These are phyloP conservation scores for Forbesichthys agassizii DNA, from an alignment of 2,113 vertebrate genomes.

Conservation along the genomic window DNA sequence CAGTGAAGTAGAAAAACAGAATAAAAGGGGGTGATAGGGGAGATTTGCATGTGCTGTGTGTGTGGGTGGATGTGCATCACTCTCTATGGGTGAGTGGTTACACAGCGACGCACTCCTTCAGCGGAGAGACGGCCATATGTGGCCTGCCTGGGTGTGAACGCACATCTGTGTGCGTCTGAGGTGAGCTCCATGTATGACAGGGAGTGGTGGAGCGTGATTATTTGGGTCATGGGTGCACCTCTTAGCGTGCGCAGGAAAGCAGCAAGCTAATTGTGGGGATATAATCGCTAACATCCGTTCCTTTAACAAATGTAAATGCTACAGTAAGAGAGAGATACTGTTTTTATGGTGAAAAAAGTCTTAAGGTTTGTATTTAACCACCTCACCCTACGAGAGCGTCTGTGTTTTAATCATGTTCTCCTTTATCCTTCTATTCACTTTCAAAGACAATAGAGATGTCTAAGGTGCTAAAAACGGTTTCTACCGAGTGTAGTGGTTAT, in stretches of 20 bases:
- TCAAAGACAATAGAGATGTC: too few relatives aligned
- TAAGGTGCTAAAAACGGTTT: too few relatives aligned
- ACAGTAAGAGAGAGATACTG: not conserved
- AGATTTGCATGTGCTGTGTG: not conserved
- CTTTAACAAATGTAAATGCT: too few relatives aligned
- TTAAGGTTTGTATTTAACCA: not conserved
- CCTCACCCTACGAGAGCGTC: too few relatives aligned
- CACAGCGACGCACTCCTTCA: slow-evolving; percentile 27
- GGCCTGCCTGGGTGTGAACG: slow-evolving; percentile 16
- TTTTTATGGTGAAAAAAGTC: not conserved
- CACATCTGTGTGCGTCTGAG: slow-evolving; percentile 4
- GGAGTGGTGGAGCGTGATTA: not conserved
- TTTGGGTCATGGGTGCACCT: not conserved
- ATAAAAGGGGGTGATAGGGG: slow-evolving; percentile 22
- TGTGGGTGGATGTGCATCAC: not conserved
- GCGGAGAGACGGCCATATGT: slow-evolving; percentile 42
- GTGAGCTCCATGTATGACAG: not conserved
- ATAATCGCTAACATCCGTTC: not conserved
- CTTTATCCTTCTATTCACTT: too few relatives aligned
- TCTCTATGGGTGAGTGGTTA: slow-evolving; percentile 44
- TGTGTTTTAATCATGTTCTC: too few relatives aligned
- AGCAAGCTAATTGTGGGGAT: not conserved
- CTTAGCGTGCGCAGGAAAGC: not conserved
- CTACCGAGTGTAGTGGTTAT: too few relatives aligned
- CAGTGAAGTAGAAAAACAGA: slow-evolving; percentile 65